Conservation (phyloP, 2,888 invertebrate genomes). For the Mythimna albipuncta region DNA sequence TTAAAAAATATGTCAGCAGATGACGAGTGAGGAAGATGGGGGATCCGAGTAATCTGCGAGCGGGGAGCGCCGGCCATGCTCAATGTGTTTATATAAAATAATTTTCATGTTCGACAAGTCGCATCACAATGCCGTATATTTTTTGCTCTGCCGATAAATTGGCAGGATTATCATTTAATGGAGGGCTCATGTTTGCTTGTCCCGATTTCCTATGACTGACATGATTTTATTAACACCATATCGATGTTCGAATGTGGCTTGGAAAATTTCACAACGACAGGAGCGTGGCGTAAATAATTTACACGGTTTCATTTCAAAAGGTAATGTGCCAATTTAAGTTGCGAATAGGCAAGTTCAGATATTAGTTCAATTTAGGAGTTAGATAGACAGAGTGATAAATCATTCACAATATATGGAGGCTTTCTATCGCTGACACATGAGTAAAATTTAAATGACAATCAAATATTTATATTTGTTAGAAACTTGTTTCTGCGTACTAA, state of each 20-base stretch:
- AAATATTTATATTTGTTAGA: conserved; percentile 75
- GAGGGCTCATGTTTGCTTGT: conserved; percentile 90
- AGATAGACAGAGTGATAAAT: conserved; percentile 81
- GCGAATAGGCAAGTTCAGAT: conserved; percentile 78
- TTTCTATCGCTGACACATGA: conserved; percentile 79
- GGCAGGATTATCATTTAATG: conserved; percentile 90
- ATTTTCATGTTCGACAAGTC: conserved; percentile 90
- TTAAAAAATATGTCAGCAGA: conserved; percentile 90
- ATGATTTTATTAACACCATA: conserved; percentile 89
- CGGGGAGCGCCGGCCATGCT: conserved; percentile 86
- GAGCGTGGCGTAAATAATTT: conserved; percentile 79
- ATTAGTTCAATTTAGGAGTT: conserved; percentile 81
- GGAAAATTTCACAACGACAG: conserved; percentile 77
- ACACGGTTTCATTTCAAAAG: conserved; percentile 80
- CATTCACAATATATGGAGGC: conserved; percentile 79
- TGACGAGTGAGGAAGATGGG: conserved; percentile 84
- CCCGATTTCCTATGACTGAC: conserved; percentile 88
- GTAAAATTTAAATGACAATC: conserved; percentile 80
- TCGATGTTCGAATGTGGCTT: conserved; percentile 78
- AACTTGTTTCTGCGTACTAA: conserved; percentile 67
- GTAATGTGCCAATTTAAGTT: conserved; percentile 83
- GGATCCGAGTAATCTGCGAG: conserved; percentile 81
- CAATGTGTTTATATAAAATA: conserved; percentile 91
- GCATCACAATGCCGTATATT: conserved; percentile 87
- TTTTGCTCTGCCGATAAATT: conserved; percentile 89